These are phyloP conservation scores for Anagyrus pseudococci DNA, from an alignment of 2,888 invertebrate species.

Conservation along the genomic window DNA sequence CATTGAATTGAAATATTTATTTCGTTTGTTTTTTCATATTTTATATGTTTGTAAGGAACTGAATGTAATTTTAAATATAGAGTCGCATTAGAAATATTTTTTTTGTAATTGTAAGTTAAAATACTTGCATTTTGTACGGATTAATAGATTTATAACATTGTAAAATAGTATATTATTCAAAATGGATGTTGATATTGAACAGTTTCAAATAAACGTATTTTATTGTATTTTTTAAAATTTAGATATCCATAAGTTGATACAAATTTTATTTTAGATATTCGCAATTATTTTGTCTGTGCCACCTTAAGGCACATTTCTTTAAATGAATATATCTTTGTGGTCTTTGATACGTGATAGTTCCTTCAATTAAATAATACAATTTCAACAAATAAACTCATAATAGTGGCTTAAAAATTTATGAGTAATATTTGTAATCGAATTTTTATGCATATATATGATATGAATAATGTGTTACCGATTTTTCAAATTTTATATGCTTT, in stretches of 20 bases:
- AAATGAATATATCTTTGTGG: no score
- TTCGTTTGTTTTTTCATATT: no score
- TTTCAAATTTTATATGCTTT: slow-evolving; percentile 58
- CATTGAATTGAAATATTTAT: no score
- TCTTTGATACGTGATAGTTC: slow-evolving; percentile 48
- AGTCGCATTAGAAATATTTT: no score
- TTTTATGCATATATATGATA: slow-evolving; percentile 42
- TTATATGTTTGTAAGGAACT: no score
- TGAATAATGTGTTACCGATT: slow-evolving; percentile 49
- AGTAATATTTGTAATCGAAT: slow-evolving; percentile 45
- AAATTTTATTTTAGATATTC: background rate
- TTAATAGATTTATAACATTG: no score
- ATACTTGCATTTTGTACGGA: no score
- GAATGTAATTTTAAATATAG: no score
- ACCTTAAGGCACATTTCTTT: background rate
- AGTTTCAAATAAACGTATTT: no score
- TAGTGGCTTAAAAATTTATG: slow-evolving; percentile 37
- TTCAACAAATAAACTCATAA: slow-evolving; percentile 2
- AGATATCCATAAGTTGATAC: background rate
- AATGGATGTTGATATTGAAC: no score
- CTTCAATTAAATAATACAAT: slow-evolving; percentile 39
- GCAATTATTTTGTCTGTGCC: background rate
- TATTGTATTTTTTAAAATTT: background rate
- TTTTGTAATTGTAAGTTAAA: no score
- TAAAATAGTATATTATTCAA: no score